A percentile compares a stretch with the other conserved stretches of the same genome.
These are phyloP conservation scores for Puntigrus tetrazona DNA, from an alignment of 2,113 vertebrate genomes.

Conservation along the genomic window DNA sequence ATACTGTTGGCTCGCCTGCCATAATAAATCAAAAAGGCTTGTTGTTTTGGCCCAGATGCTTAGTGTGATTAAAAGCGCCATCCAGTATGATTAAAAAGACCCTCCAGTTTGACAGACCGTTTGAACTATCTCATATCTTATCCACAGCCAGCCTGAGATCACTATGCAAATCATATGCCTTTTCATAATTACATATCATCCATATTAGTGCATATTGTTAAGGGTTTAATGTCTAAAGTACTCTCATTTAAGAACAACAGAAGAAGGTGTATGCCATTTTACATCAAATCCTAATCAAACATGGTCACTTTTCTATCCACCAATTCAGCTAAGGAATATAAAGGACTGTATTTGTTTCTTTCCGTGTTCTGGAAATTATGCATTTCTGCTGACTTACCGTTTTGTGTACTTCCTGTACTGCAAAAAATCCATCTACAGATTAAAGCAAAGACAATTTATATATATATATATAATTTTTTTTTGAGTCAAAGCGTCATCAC, in stretches of 20 bases:
- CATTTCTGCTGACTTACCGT: not conserved
- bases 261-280: not conserved
- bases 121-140: not conserved
- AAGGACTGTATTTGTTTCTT: not conserved
- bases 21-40: not conserved
- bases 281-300: not conserved
- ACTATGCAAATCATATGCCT: constrained; percentile 1
- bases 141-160: constrained; percentile 8
- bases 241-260: not conserved
- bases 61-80: constrained; percentile 14
- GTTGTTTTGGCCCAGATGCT: not conserved
- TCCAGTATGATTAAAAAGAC: constrained; percentile 14
- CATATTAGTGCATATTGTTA: constrained; percentile 19
- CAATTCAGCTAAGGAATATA: not conserved
- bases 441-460: too few relatives aligned
- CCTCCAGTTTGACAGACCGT: constrained; percentile 13
- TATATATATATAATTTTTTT: too few relatives aligned
- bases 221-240: not conserved
- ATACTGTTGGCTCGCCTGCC: not conserved
- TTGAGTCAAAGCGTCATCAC: not conserved
- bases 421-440: not conserved
- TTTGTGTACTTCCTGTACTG: not conserved
- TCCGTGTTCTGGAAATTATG: not conserved
- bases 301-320: not conserved
- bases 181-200: not conserved